phyloP scores from a whole-genome alignment of 2,113 vertebrate species.

The Thunnus thynnus region DNA sequence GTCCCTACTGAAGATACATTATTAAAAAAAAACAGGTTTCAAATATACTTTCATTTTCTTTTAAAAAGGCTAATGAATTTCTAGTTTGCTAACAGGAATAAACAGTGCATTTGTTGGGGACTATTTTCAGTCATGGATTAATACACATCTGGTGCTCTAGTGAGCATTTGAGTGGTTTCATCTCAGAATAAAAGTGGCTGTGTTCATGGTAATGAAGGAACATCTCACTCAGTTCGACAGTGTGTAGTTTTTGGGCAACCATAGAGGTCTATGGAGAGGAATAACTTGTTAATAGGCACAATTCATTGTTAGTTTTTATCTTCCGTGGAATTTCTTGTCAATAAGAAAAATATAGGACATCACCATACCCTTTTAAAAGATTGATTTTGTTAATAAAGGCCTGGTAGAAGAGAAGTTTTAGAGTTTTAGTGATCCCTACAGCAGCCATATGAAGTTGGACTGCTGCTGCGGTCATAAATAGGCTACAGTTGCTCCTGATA shows the following conservation, averaged over 20 bases:
- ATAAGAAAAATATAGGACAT: no score
- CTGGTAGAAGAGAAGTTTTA: constrained; percentile 6
- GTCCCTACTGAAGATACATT: neutral
- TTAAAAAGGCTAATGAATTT: neutral
- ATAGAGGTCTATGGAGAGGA: no score
- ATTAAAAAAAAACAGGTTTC: neutral
- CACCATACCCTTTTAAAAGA: no score
- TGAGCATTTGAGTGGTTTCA: neutral
- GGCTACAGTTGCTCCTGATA: constrained; percentile 41
- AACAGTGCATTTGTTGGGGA: neutral
- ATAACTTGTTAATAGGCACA: no score
- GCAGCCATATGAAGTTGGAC: constrained; percentile 32
- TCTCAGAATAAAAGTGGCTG: neutral
- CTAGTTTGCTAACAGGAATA: neutral
- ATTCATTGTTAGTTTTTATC: neutral
- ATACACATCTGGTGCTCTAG: neutral
- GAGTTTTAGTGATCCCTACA: constrained; percentile 18
- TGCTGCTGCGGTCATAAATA: constrained; percentile 25
- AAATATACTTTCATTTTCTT: no score
- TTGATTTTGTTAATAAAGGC: no score
- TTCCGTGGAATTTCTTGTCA: neutral
- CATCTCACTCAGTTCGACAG: no score
- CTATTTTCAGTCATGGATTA: neutral
- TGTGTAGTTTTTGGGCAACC: neutral
- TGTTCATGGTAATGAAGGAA: neutral